A percentile compares a stretch with the other conserved stretches of the same genome.
These are phyloP conservation scores for Cyprinus carpio DNA, from an alignment of 2,113 vertebrate genomes.

Conservation along the genomic window DNA sequence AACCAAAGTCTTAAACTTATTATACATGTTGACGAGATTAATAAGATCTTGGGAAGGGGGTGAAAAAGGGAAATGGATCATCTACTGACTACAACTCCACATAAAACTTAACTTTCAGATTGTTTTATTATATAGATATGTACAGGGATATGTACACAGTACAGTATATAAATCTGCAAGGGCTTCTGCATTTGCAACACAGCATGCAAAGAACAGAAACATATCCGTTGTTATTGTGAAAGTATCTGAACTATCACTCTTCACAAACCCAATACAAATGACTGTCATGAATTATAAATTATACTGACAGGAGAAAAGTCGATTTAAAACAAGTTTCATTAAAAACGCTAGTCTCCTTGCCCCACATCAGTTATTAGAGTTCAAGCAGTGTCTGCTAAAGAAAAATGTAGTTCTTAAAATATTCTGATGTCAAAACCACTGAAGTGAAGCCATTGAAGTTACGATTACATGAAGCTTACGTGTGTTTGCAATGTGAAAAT, in stretches of 20 bases:
- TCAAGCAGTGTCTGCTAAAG: neutral
- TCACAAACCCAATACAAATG: slow-evolving; percentile 31
- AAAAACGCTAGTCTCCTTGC: neutral
- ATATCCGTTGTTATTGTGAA: slow-evolving; percentile 4
- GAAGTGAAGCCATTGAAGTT: neutral
- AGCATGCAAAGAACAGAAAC: slow-evolving; percentile 54
- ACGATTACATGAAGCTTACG: neutral
- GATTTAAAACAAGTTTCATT: neutral
- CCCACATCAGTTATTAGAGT: slow-evolving; percentile 10
- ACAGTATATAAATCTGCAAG: slow-evolving; percentile 59
- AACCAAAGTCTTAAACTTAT: no score
- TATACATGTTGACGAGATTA: no score
- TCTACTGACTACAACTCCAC: neutral
- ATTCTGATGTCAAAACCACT: neutral
- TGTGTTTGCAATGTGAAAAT: neutral
- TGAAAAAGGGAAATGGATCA: neutral
- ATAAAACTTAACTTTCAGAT: neutral
- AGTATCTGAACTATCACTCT: slow-evolving; percentile 32
- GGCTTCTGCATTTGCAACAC: slow-evolving; percentile 47
- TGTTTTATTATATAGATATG: slow-evolving; percentile 64
- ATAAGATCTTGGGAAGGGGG: neutral
- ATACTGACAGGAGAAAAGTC: neutral
- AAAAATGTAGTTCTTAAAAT: slow-evolving; percentile 26
- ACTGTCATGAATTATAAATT: slow-evolving; percentile 14
- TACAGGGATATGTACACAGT: slow-evolving; percentile 67